Evolutionary conservation across 1,140 invertebrate genomes (phyloP).

Genomic region (Trichonephila clavata): DNA sequence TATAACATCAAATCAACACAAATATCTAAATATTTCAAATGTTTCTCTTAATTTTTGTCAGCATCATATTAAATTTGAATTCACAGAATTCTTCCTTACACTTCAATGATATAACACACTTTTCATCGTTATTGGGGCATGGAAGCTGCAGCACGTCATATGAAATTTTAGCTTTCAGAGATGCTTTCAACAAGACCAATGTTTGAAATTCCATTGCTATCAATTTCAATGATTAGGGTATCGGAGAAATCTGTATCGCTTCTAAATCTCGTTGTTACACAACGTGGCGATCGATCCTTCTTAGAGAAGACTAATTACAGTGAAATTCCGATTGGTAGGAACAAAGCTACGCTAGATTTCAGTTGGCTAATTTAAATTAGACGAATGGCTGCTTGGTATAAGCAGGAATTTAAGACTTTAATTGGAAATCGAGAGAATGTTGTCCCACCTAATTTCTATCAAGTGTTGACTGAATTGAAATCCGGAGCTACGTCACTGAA

Average conservation of each 20-base stretch:
- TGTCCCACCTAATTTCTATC: slow-evolving; percentile 53
- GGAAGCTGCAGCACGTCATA: not conserved
- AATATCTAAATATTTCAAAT: no score
- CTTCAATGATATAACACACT: no score
- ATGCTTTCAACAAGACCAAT: not conserved
- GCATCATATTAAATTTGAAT: no score
- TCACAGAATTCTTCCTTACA: no score
- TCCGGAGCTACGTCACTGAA: not conserved
- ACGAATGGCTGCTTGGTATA: slow-evolving; percentile 35
- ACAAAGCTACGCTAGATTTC: slow-evolving; percentile 38
- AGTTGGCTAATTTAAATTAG: slow-evolving; percentile 63
- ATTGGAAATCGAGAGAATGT: slow-evolving; percentile 68
- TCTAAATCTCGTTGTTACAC: slow-evolving; percentile 41
- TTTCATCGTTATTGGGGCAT: no score
- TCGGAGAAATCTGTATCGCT: slow-evolving; percentile 46
- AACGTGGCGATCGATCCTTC: slow-evolving; percentile 43
- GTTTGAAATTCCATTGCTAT: not conserved
- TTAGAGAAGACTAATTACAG: slow-evolving; percentile 51
- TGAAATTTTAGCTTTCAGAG: not conserved
- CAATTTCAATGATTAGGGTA: slow-evolving; percentile 21
- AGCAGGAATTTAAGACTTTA: slow-evolving; percentile 62
- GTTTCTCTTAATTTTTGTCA: no score
- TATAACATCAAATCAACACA: no score
- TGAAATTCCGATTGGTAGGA: slow-evolving; percentile 46
- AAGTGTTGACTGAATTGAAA: slow-evolving; percentile 36